These are phyloP conservation scores for Petaurus breviceps DNA, from an alignment of 2,113 vertebrate species.

Conservation along the genomic window DNA sequence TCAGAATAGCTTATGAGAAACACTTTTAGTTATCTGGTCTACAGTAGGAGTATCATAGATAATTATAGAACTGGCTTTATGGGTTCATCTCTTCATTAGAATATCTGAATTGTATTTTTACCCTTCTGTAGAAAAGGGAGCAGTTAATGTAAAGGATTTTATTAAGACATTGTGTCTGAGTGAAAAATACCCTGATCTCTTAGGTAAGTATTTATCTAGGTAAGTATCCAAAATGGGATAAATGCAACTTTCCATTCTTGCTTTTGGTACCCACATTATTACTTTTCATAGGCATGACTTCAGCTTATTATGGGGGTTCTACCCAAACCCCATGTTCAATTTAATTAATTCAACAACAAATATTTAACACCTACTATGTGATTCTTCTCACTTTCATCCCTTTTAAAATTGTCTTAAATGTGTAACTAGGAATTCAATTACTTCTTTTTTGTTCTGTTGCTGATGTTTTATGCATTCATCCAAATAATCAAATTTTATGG, in stretches of 20 bases:
- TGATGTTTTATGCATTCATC: neutral
- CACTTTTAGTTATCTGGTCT: neutral
- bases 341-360: neutral
- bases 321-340: neutral
- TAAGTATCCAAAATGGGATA: neutral
- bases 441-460: neutral
- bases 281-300: neutral
- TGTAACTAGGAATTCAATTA: neutral
- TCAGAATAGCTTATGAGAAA: neutral
- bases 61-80: neutral
- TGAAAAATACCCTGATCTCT: neutral
- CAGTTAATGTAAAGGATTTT: neutral
- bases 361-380: neutral
- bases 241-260: neutral
- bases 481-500: neutral
- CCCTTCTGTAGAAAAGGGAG: neutral
- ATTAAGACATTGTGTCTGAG: neutral
- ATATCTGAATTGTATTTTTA: neutral
- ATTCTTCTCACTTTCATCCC: neutral
- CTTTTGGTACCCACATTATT: neutral
- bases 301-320: neutral
- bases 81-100: neutral
- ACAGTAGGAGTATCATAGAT: neutral
- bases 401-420: neutral
- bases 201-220: neutral